Conservation (phyloP, 2,888 invertebrate species). For the Nomada lathburiana region DNA sequence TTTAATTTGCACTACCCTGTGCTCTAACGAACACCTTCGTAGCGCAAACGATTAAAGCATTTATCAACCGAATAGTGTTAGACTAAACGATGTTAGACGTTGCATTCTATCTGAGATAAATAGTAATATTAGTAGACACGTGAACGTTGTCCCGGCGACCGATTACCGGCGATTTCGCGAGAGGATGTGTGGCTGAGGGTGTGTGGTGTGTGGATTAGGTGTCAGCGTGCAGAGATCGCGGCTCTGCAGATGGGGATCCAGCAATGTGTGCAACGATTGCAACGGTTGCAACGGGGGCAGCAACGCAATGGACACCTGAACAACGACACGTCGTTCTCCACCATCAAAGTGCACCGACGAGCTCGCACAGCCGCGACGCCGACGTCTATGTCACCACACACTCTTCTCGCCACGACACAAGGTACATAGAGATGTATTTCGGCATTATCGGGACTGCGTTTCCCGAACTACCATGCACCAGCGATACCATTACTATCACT, state of each 20-base stretch:
- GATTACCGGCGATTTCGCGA: conserved; percentile 32
- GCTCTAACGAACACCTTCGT: conserved; percentile 2
- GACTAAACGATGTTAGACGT: conserved; percentile 26
- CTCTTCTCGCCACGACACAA: conserved; percentile 80
- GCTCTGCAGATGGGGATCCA: conserved; percentile 69
- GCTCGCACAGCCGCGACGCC: conserved; percentile 73
- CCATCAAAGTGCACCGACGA: conserved; percentile 71
- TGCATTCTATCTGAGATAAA: neutral
- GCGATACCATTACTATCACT: conserved; percentile 23
- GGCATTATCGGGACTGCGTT: conserved; percentile 43
- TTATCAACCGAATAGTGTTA: conserved; percentile 18
- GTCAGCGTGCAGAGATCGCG: conserved; percentile 80
- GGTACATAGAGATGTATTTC: conserved; percentile 73
- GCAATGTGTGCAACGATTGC: conserved; percentile 69
- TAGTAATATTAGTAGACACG: neutral
- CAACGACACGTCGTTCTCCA: conserved; percentile 73
- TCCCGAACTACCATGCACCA: neutral
- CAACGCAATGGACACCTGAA: conserved; percentile 69
- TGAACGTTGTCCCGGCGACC: conserved; percentile 40
- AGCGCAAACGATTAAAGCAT: conserved; percentile 24
- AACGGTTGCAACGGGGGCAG: conserved; percentile 69
- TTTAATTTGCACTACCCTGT: no score
- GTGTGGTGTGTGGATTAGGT: conserved; percentile 83
- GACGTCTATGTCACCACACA: conserved; percentile 81
- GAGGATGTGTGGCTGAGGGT: conserved; percentile 80